phyloP scores from a whole-genome alignment of 2,113 vertebrate species.

The Garra rufa region DNA sequence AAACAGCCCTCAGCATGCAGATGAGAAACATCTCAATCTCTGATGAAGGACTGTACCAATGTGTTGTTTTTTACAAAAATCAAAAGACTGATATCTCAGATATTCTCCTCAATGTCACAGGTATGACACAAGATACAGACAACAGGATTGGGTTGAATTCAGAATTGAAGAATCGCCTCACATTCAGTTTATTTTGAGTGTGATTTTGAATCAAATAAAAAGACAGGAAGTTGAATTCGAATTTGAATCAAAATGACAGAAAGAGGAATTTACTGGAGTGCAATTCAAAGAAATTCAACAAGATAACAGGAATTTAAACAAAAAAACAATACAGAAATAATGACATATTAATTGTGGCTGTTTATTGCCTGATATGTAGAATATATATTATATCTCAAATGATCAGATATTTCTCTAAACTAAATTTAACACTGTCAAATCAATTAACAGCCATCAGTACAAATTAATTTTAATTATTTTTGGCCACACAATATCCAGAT shows the following conservation, averaged over 20 bases:
- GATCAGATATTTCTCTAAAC: too few relatives aligned
- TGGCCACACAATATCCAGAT: too few relatives aligned
- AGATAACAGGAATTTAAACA: not conserved
- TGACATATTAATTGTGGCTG: not conserved
- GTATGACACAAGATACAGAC: conserved; percentile 30
- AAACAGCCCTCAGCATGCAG: not conserved
- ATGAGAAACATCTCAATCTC: not conserved
- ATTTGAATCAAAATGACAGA: not conserved
- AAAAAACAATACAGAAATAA: not conserved
- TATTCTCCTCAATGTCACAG: conserved; percentile 41
- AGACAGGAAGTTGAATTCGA: not conserved
- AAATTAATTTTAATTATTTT: too few relatives aligned
- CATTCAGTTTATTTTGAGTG: too few relatives aligned
- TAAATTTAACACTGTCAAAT: too few relatives aligned
- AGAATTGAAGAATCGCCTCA: not conserved
- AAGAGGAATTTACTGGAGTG: not conserved
- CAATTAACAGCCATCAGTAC: too few relatives aligned
- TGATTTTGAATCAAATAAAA: not conserved
- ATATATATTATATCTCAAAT: not conserved
- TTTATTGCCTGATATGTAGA: not conserved
- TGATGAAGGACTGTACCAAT: conserved; percentile 40
- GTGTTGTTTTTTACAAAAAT: not conserved
- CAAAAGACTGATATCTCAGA: fast-evolving
- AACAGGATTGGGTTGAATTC: not conserved
- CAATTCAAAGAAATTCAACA: not conserved